These are phyloP conservation scores for Etheostoma cragini DNA, from an alignment of 2,113 vertebrate species.

Conservation along the genomic window DNA sequence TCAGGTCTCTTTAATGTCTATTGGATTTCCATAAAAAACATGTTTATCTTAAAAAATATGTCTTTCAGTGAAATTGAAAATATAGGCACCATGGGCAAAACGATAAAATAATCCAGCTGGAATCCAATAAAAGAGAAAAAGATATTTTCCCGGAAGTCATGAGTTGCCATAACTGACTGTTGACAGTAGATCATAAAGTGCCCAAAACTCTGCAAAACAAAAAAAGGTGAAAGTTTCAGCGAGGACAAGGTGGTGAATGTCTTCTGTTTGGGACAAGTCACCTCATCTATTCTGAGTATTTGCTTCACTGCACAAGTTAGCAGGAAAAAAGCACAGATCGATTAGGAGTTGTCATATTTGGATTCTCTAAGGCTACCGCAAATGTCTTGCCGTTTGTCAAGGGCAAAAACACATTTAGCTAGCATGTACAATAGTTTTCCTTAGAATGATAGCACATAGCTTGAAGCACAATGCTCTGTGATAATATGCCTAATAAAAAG, in stretches of 20 bases:
- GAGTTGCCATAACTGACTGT: conserved; percentile 1
- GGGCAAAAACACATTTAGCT: conserved; percentile 47
- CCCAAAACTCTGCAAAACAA: background rate
- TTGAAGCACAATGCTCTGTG: background rate
- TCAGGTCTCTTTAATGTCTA: conserved; percentile 12
- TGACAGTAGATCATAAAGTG: background rate
- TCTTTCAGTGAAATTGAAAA: conserved; percentile 2
- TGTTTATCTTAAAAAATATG: conserved; percentile 14
- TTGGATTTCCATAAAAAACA: conserved; percentile 22
- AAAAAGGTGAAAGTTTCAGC: conserved; percentile 26
- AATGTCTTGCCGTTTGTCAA: conserved; percentile 52
- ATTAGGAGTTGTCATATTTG: conserved; percentile 50
- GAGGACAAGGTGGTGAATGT: conserved; percentile 25
- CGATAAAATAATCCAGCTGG: background rate
- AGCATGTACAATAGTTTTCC: conserved; percentile 9
- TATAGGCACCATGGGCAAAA: background rate
- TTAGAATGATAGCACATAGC: background rate
- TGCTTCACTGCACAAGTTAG: conserved; percentile 48
- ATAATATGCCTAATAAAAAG: conserved; percentile 1
- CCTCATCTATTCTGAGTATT: conserved; percentile 46
- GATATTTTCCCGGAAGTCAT: background rate
- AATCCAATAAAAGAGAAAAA: conserved; percentile 3
- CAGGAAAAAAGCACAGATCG: conserved; percentile 46
- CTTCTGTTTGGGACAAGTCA: conserved; percentile 36
- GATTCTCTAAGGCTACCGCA: conserved; percentile 39